Evolutionary conservation across 2,797 vertebrate genomes (phyloP).

Genomic region (Acridotheres tristis): DNA sequence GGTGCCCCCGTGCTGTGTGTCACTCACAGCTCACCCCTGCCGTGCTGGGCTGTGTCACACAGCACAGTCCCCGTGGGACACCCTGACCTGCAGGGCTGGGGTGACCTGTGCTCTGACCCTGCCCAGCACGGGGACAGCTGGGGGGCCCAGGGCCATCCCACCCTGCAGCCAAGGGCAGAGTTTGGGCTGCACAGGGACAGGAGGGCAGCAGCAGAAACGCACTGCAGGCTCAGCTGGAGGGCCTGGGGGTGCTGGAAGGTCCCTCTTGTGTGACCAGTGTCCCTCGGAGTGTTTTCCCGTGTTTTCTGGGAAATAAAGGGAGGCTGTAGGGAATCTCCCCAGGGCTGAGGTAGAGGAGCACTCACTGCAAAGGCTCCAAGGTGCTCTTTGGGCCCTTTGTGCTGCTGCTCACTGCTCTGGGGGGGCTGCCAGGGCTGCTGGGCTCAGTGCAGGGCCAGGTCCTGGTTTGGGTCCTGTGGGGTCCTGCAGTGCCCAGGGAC

Average conservation of each 20-base stretch:
- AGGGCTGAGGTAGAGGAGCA: too few species aligned
- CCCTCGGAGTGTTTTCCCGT: not conserved
- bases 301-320: not conserved
- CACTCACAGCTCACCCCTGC: fast-evolving
- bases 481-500: not conserved
- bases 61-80: not conserved
- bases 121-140: not conserved
- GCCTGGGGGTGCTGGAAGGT: not conserved
- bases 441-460: not conserved
- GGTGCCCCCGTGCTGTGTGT: not conserved
- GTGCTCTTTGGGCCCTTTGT: not conserved
- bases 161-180: fast-evolving
- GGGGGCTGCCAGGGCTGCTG: not conserved
- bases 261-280: not conserved
- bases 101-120: not conserved
- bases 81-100: not conserved
- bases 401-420: not conserved
- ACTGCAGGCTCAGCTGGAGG: not conserved
- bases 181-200: not conserved
- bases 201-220: fast-evolving
- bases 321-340: not conserved
- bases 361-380: not conserved
- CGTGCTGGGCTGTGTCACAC: fast-evolving
- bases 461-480: too few species aligned
- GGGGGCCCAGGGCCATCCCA: not conserved